Conservation (phyloP, 2,888 invertebrate genomes). For the Drosophila heteroneura region DNA sequence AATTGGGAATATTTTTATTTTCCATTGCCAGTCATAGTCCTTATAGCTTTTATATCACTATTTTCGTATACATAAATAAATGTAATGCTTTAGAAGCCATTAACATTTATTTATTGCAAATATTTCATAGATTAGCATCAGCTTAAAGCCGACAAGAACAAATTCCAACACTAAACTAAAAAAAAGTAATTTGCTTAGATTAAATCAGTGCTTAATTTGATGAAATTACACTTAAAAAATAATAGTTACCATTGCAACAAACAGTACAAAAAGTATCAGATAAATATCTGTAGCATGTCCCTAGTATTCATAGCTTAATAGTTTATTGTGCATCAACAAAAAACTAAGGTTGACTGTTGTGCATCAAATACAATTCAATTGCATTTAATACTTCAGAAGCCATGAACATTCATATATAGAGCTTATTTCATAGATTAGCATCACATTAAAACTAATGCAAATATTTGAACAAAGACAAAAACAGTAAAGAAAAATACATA, state of each 20-base stretch:
- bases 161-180: not conserved
- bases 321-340: not conserved
- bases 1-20: no score
- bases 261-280: not conserved
- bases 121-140: not conserved
- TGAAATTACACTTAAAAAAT: not conserved
- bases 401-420: not conserved
- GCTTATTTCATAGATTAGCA: not conserved
- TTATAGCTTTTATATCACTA: not conserved
- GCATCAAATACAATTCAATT: not conserved
- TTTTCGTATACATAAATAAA: no score
- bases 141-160: no score
- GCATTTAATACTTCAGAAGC: not conserved
- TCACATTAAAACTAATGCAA: not conserved
- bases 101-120: no score
- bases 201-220: not conserved
- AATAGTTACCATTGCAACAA: not conserved
- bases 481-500: not conserved
- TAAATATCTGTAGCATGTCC: not conserved
- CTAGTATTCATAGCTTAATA: no score
- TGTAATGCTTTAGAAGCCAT: no score
- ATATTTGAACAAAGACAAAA: not conserved
- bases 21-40: not conserved
- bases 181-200: not conserved
- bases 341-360: not conserved